Base-by-base conservation (phyloP, 2,888 invertebrate genomes). In the Junonia oenone region DNA sequence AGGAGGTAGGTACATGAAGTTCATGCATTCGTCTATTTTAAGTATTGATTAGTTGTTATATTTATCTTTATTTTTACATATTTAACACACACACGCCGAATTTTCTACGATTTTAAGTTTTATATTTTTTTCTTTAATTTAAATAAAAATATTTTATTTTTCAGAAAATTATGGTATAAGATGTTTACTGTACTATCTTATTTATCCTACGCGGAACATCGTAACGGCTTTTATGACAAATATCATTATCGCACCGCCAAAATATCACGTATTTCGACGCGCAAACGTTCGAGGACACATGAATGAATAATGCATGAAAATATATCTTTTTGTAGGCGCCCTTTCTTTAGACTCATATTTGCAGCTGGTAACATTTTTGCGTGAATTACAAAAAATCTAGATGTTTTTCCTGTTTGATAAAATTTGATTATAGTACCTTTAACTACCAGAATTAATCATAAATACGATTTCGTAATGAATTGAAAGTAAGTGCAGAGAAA, bases 251-350 rank as follows among this genome's bases (percentile, higher is more conserved):
- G 75, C 75, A 68, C 71, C 69, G 71, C 75, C 76, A 72, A 83
- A 83, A 84, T 81, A 80, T 78, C 75, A 76, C 75, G 75, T 75
- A 51, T 56, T 58, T 58, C 73, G 72, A 81, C 84, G 84, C 85
- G 83, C 83, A 84, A 85, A 81, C 74, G 75, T 80, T 80, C 72
- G 76, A 82, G 76, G 83, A 83, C 79, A 81, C 75, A 71, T 76
- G 75, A 76, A 85, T 87, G 86, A 87, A 87, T 88, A 86, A 89
- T 82, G 78, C 86, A 87, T 86, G 83, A 83, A 83, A 82, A 83
- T 85, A 85, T 84, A 87, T 87, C 86, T 83, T 80, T 79, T 78
- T 78, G 64, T 72, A 74, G 74, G 75, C 73, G 68, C 43, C 79
- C 76, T 76, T 82, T 68, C 69, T 76, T 73, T 73, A 66, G 75